Percentiles rank a stretch among this genome's conserved stretches.
phyloP scores from a whole-genome alignment of 2,888 invertebrate species.

The Pterostichus niger region DNA sequence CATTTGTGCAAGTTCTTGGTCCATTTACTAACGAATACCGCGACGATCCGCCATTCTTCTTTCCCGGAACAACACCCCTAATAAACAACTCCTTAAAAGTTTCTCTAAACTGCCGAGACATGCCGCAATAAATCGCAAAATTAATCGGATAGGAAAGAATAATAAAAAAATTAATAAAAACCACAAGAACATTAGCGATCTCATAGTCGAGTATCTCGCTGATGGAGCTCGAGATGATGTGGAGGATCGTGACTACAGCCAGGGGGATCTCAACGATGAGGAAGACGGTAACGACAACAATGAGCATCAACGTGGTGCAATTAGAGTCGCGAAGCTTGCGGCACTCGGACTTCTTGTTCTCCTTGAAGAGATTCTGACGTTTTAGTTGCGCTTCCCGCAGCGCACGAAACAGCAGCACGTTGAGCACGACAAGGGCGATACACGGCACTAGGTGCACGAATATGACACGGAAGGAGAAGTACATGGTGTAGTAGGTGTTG shows the following conservation, averaged over 20 bases:
- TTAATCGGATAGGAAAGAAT: constrained; percentile 95
- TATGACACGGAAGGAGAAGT: constrained; percentile 91
- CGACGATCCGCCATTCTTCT: constrained; percentile 85
- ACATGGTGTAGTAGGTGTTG: constrained; percentile 89
- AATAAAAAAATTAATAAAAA: constrained; percentile 94
- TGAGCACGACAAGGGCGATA: constrained; percentile 91
- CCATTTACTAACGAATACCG: constrained; percentile 91
- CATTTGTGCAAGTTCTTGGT: constrained; percentile 90
- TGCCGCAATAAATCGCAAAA: constrained; percentile 97
- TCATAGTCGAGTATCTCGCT: constrained; percentile 87
- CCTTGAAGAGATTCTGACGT: constrained; percentile 87
- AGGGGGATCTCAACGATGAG: constrained; percentile 91
- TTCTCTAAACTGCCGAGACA: constrained; percentile 96
- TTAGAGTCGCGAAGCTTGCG: constrained; percentile 88
- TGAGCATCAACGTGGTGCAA: constrained; percentile 92
- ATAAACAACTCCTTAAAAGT: constrained; percentile 94
- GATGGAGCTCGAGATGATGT: constrained; percentile 86
- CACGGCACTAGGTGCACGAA: constrained; percentile 96
- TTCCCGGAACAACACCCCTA: constrained; percentile 79
- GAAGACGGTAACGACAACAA: constrained; percentile 92
- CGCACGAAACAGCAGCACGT: constrained; percentile 91
- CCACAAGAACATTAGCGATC: constrained; percentile 87
- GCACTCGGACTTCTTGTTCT: constrained; percentile 89
- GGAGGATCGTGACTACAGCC: constrained; percentile 89
- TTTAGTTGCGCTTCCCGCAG: constrained; percentile 91